Conservation (phyloP, 2,888 invertebrate genomes). For the Dicyrtoma fusca region DNA sequence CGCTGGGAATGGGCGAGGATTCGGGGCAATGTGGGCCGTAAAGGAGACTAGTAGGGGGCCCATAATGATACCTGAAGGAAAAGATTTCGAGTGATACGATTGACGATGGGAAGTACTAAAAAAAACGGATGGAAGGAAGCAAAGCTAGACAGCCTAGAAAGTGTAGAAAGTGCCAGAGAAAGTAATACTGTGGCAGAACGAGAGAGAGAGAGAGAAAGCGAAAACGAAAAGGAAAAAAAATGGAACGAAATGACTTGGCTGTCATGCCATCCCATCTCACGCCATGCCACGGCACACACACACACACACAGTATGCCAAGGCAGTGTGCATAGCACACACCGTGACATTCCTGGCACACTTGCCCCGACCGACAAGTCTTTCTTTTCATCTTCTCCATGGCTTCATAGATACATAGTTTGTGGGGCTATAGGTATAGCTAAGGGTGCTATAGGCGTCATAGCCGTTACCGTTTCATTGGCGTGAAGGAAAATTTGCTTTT, state of each 20-base stretch:
- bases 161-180: slow-evolving; percentile 6
- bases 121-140: slow-evolving; percentile 27
- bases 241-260: slow-evolving; percentile 12
- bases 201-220: slow-evolving; percentile 26
- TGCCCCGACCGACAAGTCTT: not conserved
- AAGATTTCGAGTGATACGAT: slow-evolving; percentile 44
- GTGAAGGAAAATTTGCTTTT: slow-evolving; percentile 25
- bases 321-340: no score
- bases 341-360: no score
- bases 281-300: no score
- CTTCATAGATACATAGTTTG: no score
- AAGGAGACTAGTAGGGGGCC: slow-evolving; percentile 32
- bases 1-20: slow-evolving; percentile 25
- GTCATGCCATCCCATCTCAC: slow-evolving; percentile 2
- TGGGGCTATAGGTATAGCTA: no score
- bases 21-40: slow-evolving; percentile 30
- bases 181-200: slow-evolving; percentile 9
- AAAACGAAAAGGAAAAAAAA: not conserved
- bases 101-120: slow-evolving; percentile 32
- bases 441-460: slow-evolving; percentile 6
- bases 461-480: slow-evolving; percentile 2
- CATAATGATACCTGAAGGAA: slow-evolving; percentile 39
- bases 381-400: not conserved
- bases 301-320: no score
- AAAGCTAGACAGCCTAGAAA: slow-evolving; percentile 15